phyloP scores from a whole-genome alignment of 2,797 vertebrate species.

The Cyclopterus lumpus region DNA sequence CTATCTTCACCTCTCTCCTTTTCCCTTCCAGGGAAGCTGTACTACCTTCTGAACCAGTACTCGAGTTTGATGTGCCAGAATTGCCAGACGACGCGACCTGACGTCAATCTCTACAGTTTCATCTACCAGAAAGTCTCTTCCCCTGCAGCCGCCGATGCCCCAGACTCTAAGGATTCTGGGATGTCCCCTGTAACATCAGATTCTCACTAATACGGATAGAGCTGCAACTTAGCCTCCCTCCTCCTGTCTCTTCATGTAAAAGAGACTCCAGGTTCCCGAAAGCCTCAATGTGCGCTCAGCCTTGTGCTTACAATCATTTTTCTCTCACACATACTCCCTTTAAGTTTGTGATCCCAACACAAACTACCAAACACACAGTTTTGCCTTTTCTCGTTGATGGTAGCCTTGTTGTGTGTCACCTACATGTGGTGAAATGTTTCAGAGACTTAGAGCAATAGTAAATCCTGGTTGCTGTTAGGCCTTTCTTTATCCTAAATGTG shows the following conservation, averaged over 20 bases:
- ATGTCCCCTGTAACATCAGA: conserved; percentile 60
- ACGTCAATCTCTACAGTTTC: conserved; percentile 90
- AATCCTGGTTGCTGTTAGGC: conserved; percentile 78
- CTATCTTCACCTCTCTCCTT: conserved; percentile 25
- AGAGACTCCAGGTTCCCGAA: conserved; percentile 60
- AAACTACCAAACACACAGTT: conserved; percentile 75
- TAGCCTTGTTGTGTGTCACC: conserved; percentile 57
- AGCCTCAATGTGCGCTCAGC: conserved; percentile 57
- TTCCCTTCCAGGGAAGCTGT: conserved; percentile 85
- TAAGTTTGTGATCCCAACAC: conserved; percentile 73
- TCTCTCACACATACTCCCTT: conserved; percentile 56
- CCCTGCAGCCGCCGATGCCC: conserved; percentile 46
- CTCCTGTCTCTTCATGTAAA: conserved; percentile 14
- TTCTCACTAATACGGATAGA: conserved; percentile 64
- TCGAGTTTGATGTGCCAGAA: conserved; percentile 88
- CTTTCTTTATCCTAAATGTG: conserved; percentile 58
- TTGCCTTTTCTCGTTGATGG: conserved; percentile 75
- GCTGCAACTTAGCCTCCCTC: conserved; percentile 12
- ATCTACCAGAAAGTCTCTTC: conserved; percentile 84
- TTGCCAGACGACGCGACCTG: conserved; percentile 85
- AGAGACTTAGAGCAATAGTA: conserved; percentile 80
- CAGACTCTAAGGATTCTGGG: conserved; percentile 62
- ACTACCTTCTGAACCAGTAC: conserved; percentile 89
- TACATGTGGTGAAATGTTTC: conserved; percentile 52
- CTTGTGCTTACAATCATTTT: conserved; percentile 57